Percentiles rank a stretch among this genome's conserved stretches.
Evolutionary conservation across 2,797 vertebrate species (phyloP).

Genomic region (Xerus rutilus): DNA sequence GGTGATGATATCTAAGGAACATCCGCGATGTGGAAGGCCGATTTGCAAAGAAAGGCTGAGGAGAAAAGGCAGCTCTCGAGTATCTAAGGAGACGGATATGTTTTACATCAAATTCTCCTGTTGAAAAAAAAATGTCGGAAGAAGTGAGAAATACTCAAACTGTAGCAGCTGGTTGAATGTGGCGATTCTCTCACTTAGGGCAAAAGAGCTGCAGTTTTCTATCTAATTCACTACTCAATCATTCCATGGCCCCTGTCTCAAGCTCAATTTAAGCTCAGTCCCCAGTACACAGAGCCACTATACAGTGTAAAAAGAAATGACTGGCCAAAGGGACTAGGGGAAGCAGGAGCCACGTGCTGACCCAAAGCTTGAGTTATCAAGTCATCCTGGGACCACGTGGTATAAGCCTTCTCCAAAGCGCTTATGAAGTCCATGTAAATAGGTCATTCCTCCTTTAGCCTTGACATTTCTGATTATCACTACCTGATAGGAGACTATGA

Average conservation of each 20-base stretch:
- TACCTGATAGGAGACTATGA: slow-evolving; percentile 72
- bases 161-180: slow-evolving; percentile 78
- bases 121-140: slow-evolving; percentile 79
- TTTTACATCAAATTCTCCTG: slow-evolving; percentile 81
- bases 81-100: slow-evolving; percentile 83
- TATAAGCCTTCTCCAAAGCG: slow-evolving; percentile 61
- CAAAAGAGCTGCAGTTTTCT: slow-evolving; percentile 86
- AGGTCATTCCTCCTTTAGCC: slow-evolving; percentile 79
- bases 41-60: slow-evolving; percentile 69
- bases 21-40: slow-evolving; percentile 70
- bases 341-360: background rate
- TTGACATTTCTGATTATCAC: slow-evolving; percentile 62
- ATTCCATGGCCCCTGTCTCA: slow-evolving; percentile 82
- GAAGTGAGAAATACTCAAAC: slow-evolving; percentile 74
- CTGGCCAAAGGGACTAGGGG: slow-evolving; percentile 57
- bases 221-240: slow-evolving; percentile 87
- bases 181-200: slow-evolving; percentile 78
- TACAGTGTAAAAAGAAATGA: slow-evolving; percentile 71
- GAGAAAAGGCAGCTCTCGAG: slow-evolving; percentile 67
- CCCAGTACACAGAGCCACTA: slow-evolving; percentile 81
- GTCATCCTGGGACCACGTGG: slow-evolving; percentile 66
- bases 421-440: slow-evolving; percentile 70
- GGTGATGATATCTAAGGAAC: slow-evolving; percentile 66
- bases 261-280: slow-evolving; percentile 85
- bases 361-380: slow-evolving; percentile 71